Conservation (phyloP, 2,888 invertebrate genomes). For the Cremastinae sp. region DNA sequence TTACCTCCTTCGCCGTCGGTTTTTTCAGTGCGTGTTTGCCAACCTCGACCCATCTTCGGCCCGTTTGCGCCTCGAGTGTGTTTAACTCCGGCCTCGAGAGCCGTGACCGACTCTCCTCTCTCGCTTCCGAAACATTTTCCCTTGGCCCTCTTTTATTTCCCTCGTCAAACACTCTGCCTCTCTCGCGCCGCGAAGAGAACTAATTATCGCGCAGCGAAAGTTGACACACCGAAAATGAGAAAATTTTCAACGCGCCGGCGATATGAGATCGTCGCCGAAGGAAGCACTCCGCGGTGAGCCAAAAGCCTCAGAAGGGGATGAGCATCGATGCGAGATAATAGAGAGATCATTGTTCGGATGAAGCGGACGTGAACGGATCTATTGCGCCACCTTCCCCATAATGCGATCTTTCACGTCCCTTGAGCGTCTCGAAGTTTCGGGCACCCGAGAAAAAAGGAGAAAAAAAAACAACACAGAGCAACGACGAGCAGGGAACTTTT, state of each 20-base stretch:
- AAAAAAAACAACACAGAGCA: neutral
- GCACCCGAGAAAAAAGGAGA: constrained; percentile 21
- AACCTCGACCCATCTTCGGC: constrained; percentile 50
- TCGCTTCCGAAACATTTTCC: constrained; percentile 36
- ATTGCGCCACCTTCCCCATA: constrained; percentile 50
- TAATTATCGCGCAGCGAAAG: no score
- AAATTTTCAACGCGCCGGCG: no score
- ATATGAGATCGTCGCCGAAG: neutral
- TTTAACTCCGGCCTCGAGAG: constrained; percentile 19
- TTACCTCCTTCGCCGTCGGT: constrained; percentile 42
- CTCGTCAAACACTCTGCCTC: neutral
- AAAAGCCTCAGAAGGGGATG: constrained; percentile 45
- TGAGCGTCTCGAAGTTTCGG: neutral
- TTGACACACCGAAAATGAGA: no score
- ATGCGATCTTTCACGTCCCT: constrained; percentile 53
- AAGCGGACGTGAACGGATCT: constrained; percentile 53
- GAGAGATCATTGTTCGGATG: constrained; percentile 39
- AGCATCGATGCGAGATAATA: constrained; percentile 65
- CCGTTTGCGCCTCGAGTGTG: constrained; percentile 23
- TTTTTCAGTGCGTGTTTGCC: constrained; percentile 50
- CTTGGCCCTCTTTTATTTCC: neutral
- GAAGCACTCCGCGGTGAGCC: constrained; percentile 46
- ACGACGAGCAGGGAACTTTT: constrained; percentile 9
- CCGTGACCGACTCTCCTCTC: constrained; percentile 16
- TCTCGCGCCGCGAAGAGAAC: no score